These are phyloP conservation scores for Coleophora deauratella DNA, from an alignment of 2,888 invertebrate species.

Conservation along the genomic window DNA sequence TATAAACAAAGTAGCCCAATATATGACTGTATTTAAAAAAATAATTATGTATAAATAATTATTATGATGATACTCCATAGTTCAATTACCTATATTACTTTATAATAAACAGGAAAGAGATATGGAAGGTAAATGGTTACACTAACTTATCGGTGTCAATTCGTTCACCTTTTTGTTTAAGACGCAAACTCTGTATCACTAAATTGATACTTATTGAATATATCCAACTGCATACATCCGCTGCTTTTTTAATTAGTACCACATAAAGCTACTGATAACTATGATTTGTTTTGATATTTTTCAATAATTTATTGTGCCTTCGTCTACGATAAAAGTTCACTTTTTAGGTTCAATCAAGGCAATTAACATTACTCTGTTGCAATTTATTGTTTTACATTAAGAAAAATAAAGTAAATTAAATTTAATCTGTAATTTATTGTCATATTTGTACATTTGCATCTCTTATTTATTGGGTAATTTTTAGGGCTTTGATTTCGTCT, in stretches of 20 bases:
- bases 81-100: too few relatives aligned
- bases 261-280: constrained; percentile 21
- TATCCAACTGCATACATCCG: constrained; percentile 33
- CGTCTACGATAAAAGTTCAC: constrained; percentile 29
- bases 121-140: constrained; percentile 3
- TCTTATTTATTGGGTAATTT: too few relatives aligned
- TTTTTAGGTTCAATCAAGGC: constrained; percentile 25
- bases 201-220: constrained; percentile 49
- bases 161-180: constrained; percentile 7
- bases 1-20: too few relatives aligned
- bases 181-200: constrained; percentile 18
- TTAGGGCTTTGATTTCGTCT: too few relatives aligned
- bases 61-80: too few relatives aligned
- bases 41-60: too few relatives aligned
- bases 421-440: not conserved
- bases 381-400: too few relatives aligned
- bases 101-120: not conserved
- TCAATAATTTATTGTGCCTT: constrained; percentile 36
- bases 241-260: constrained; percentile 37
- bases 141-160: constrained; percentile 22
- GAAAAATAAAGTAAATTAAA: too few relatives aligned
- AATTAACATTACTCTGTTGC: constrained; percentile 28
- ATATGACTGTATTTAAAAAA: too few relatives aligned
- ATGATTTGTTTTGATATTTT: constrained; percentile 23
- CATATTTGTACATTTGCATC: too few relatives aligned